Percentiles rank a stretch among this genome's conserved stretches.
phyloP scores from a whole-genome alignment of 1,140 invertebrate genomes.

The Elymnias hypermnestra region DNA sequence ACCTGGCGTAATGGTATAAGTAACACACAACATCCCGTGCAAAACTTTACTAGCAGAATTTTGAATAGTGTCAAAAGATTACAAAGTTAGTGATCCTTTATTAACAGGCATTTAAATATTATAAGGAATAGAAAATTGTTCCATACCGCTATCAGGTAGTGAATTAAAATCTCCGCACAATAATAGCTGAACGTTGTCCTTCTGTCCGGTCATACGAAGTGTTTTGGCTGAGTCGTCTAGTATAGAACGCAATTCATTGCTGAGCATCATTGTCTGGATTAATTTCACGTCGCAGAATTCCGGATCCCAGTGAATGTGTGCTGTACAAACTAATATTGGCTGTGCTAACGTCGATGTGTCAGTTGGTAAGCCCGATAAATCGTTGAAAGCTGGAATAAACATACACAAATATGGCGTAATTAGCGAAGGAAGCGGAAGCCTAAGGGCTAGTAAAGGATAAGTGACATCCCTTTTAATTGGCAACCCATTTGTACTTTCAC shows the following conservation, averaged over 20 bases:
- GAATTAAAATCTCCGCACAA: constrained; percentile 99
- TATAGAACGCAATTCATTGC: constrained; percentile 92
- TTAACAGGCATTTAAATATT: no score
- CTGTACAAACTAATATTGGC: constrained; percentile 95
- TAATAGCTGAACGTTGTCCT: constrained; percentile 92
- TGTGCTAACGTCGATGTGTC: constrained; percentile 87
- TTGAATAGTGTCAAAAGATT: no score
- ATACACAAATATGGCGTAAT: no score
- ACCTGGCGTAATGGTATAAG: no score
- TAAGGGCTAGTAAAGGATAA: no score
- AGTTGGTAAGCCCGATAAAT: constrained; percentile 79
- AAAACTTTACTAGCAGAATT: no score
- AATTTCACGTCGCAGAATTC: constrained; percentile 99
- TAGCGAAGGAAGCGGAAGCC: no score
- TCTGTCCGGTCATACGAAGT: constrained; percentile 74
- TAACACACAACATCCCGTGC: no score
- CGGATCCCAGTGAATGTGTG: constrained; percentile 99
- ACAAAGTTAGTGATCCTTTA: no score
- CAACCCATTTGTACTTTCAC: no score
- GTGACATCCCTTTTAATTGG: no score
- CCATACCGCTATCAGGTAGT: constrained; percentile 94
- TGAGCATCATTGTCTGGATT: constrained; percentile 99
- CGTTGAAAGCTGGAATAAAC: constrained; percentile 6
- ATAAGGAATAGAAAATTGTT: no score
- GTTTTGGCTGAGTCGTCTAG: constrained; percentile 86